A percentile compares a stretch with the other conserved stretches of the same genome.
Conservation (phyloP, 2,113 vertebrate genomes). For the Tragelaphus buxtoni region DNA sequence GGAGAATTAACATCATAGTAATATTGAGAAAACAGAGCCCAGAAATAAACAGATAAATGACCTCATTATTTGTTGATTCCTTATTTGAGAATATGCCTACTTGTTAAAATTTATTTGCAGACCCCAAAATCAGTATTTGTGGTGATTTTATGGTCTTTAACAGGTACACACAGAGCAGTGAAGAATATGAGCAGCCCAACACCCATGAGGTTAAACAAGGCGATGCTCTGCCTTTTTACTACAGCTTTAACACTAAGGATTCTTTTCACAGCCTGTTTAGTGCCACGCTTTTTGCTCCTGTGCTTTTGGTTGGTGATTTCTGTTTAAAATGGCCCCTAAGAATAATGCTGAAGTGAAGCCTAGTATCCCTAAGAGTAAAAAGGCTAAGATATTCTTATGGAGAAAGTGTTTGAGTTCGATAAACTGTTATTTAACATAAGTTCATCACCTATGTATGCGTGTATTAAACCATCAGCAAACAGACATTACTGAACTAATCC, state of each 20-base stretch:
- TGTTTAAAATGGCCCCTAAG: background rate
- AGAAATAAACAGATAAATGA: background rate
- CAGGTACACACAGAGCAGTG: background rate
- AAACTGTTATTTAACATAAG: background rate
- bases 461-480: slow-evolving; percentile 38
- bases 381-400: background rate
- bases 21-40: background rate
- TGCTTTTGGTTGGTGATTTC: background rate
- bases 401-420: background rate
- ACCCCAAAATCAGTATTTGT: background rate
- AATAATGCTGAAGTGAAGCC: background rate
- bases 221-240: background rate
- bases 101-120: background rate
- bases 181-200: background rate
- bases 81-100: background rate
- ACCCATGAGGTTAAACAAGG: background rate
- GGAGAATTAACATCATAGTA: background rate
- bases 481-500: slow-evolving; percentile 53
- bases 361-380: background rate
- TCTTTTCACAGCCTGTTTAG: background rate
- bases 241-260: background rate
- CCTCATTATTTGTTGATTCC: background rate
- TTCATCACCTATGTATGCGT: background rate
- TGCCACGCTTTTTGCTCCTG: background rate
- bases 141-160: background rate